Evolutionary conservation across 2,888 invertebrate genomes (phyloP).

Genomic region (Agriopis marginaria): DNA sequence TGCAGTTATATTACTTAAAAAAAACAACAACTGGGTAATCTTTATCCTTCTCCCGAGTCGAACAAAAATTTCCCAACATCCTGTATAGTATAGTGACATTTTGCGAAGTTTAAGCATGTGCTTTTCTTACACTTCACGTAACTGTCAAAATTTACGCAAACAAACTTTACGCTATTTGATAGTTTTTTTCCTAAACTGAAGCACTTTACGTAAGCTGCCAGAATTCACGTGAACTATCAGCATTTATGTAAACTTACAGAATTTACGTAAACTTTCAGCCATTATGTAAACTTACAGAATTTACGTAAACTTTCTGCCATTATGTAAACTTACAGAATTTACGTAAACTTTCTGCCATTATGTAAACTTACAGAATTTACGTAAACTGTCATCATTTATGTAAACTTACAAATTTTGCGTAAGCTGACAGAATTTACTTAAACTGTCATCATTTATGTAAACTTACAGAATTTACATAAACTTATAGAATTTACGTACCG

Average conservation of each 20-base stretch:
- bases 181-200: no score
- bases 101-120: no score
- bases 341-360: neutral
- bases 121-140: no score
- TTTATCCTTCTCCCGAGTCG: no score
- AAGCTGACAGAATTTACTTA: neutral
- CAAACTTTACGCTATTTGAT: neutral
- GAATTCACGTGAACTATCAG: neutral
- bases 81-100: no score
- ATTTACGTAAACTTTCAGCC: neutral
- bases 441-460: neutral
- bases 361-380: neutral
- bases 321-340: neutral
- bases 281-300: neutral
- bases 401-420: neutral
- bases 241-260: no score
- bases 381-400: neutral
- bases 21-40: no score
- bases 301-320: neutral
- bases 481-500: neutral
- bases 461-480: neutral
- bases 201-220: neutral
- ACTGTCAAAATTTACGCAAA: neutral
- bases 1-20: no score
- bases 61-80: no score